Conservation (phyloP, 2,797 vertebrate genomes). For the Setipinna tenuifilis region DNA sequence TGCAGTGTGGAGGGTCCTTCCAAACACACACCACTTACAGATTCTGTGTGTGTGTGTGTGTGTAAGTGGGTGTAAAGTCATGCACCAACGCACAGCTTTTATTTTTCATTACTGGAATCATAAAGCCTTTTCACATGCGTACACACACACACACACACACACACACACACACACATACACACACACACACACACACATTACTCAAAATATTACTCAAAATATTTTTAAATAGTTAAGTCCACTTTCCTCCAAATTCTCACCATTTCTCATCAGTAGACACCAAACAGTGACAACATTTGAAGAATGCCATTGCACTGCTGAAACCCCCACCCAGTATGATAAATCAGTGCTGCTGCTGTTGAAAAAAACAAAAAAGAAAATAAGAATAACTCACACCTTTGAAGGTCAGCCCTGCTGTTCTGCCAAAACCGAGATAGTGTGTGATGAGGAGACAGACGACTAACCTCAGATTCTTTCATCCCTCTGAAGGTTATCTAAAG, state of each 20-base stretch:
- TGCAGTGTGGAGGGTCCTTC: not conserved
- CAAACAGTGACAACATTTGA: not conserved
- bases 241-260: not conserved
- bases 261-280: not conserved
- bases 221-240: not conserved
- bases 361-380: not conserved
- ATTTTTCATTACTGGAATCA: not conserved
- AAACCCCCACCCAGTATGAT: not conserved
- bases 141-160: not conserved
- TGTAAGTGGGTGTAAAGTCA: not conserved
- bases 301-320: not conserved
- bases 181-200: not conserved
- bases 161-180: not conserved
- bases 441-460: not conserved
- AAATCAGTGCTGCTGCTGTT: not conserved
- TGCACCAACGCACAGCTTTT: not conserved
- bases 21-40: not conserved
- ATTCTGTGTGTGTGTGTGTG: not conserved
- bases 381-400: conserved; percentile 10
- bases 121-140: not conserved
- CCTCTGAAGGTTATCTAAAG: not conserved
- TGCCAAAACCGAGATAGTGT: not conserved
- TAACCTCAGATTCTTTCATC: not conserved
- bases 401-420: conserved; percentile 3
- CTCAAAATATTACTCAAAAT: not conserved